phyloP scores from a whole-genome alignment of 1,140 invertebrate species.

The Homalodisca vitripennis region DNA sequence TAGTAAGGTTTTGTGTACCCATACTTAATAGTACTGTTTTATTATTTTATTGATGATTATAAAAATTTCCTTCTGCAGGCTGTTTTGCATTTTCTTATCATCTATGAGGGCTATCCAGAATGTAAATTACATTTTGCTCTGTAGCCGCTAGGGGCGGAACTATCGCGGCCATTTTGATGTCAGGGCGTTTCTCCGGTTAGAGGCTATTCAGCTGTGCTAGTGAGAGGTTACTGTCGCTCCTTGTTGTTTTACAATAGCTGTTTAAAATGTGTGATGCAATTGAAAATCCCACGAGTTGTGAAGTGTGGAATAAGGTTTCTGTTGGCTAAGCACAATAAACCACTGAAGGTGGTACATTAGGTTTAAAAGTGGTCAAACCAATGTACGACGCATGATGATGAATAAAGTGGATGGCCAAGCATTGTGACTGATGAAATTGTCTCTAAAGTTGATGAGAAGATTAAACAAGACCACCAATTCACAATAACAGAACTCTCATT shows the following conservation, averaged over 20 bases:
- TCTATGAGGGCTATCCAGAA: slow-evolving; percentile 21
- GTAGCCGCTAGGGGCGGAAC: background rate
- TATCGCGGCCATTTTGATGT: background rate
- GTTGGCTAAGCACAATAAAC: background rate
- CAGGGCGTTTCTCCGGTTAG: background rate
- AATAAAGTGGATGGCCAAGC: background rate
- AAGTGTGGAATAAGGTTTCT: slow-evolving; percentile 7
- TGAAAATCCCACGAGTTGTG: background rate
- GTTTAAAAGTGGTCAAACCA: background rate
- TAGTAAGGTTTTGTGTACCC: too few species aligned
- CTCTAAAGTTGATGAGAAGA: too few species aligned
- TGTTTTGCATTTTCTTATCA: too few species aligned
- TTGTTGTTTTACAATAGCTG: background rate
- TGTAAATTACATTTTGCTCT: slow-evolving; percentile 27
- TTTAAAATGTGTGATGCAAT: background rate
- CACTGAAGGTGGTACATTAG: background rate
- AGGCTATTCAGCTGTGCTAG: background rate
- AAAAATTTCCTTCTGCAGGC: too few species aligned
- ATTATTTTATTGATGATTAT: too few species aligned
- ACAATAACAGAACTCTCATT: too few species aligned
- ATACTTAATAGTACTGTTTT: too few species aligned
- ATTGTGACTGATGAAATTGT: too few species aligned
- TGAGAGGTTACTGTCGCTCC: background rate
- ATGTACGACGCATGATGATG: background rate
- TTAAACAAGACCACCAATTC: too few species aligned